Evolutionary conservation across 1,140 invertebrate genomes (phyloP).

Genomic region (Babylonia areolata): DNA sequence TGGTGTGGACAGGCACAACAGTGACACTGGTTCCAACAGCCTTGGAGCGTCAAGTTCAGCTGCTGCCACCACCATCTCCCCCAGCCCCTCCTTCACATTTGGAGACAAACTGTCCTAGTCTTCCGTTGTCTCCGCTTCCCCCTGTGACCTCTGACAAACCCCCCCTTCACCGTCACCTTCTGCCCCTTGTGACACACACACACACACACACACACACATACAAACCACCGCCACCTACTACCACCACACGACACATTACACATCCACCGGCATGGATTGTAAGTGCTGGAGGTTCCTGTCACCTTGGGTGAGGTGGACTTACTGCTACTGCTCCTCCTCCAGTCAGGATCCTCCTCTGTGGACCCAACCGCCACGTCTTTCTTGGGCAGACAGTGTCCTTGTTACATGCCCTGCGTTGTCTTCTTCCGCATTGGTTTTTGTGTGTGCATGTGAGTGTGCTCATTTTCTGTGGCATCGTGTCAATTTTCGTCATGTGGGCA

Average conservation of each 20-base stretch:
- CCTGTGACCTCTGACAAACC: neutral
- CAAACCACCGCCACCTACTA: neutral
- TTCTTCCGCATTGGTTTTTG: neutral
- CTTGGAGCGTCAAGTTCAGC: conserved; percentile 40
- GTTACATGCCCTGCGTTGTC: neutral
- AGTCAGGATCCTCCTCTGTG: neutral
- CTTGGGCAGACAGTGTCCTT: conserved; percentile 9
- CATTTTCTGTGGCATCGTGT: conserved; percentile 25
- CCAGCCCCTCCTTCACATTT: conserved; percentile 69
- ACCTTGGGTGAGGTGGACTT: neutral
- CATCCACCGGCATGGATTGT: too few species aligned
- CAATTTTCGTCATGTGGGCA: too few species aligned
- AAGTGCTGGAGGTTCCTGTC: neutral
- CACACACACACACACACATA: neutral
- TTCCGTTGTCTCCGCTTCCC: neutral
- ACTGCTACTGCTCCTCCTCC: too few species aligned
- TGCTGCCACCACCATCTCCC: conserved; percentile 49
- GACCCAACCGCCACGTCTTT: conserved; percentile 24
- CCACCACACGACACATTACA: too few species aligned
- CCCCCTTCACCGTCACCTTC: neutral
- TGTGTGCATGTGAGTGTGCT: too few species aligned
- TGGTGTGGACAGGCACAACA: conserved; percentile 43
- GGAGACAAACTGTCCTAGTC: conserved; percentile 68
- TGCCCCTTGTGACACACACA: neutral
- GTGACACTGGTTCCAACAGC: conserved; percentile 37